Base-by-base conservation (phyloP, 2,797 vertebrate species). In the Antrozous pallidus region DNA sequence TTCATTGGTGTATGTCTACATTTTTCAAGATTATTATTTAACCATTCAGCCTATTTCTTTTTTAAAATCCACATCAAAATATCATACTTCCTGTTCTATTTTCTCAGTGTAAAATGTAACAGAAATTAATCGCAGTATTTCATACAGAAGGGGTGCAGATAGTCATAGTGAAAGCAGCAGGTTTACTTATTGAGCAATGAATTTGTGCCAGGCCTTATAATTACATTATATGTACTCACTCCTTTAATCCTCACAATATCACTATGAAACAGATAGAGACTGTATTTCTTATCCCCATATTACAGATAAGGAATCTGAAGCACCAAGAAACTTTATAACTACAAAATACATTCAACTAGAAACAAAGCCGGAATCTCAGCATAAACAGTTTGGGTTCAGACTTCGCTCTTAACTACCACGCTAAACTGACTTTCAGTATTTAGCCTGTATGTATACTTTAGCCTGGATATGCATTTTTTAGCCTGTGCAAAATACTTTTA, bases 11-110 rank as follows among this genome's bases (percentile, higher is more conserved):
- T 10, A 40, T 12, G 18, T 73, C 8, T 92, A 88, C 9, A 81
- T n/a, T 77, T 95, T 73, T 89, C 36, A 93, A 65, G 26, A 82
- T 17, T 86, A 24, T 8, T 42, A 51, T 74, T 90, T 93, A 71
- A 94, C 56, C 42, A 67, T 42, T 56, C 49, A 73, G 33, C 7
- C 73, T 93, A 47, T 79, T 51, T 87, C 8, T 45, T 73, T 73
- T 61, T 38, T 26, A 77, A 63, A 93, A 89, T 40, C 1, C 10
- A 85, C 6, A 45, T 69, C 28, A 73, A 73, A 92, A 28, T 42
- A 87, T 45, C 31, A 1, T 36, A 73, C 6, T 83, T 75, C 8
- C 31, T 70, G 75, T 96, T 58, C 45, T 7, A 77, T 45, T 93
- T 92, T 70, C 22, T 36, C 38, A 83, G 33, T 83, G 45, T 58